Base-by-base conservation (phyloP, 2,888 invertebrate species). In the Cynaeus angustus region DNA sequence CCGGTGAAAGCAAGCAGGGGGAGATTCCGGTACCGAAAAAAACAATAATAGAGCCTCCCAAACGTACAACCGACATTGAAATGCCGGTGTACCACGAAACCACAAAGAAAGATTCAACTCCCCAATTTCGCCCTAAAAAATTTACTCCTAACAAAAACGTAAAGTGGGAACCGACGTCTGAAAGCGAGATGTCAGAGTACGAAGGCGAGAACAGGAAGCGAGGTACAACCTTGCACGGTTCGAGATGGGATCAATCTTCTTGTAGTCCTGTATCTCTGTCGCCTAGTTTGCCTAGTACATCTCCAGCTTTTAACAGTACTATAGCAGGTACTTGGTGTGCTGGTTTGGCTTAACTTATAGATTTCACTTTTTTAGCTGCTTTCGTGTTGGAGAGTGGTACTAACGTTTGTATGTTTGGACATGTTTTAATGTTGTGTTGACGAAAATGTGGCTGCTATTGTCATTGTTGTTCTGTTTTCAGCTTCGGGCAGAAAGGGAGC, bases 11-110 rank as follows among this genome's bases (percentile, higher is more conserved):
- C 75, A 88, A 88, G 81, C 86, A 86, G 72, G 83, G 83, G 70
- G 82, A 84, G 74, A 83, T 85, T 41, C 85, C 85, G 5, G 80
- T 83, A 12, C 85, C 86, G 14, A 85, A 83, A 77, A 87, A 86
- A 79, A 86, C 85, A 0, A 76, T 84, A 53, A 85, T 87, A 26
- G 85, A 86, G 77, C 87, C 87, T 10, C 89, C 89, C 1, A 88
- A 88, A 76, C 82, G 88, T 33, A 84, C 87, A 14, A 85, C 86
- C 64, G 90, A 90, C 74, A 88, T 92, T 72, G 88, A 90, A 66
- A 88, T 92, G 80, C 92, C 92, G 1, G 89, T 92, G 16, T 88
- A 89, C 70, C 91, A 92, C 80, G 91, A 91, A 46, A 83, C 86
- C n/a, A 78, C 80, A 71, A 65, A 76, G 38, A 55, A 72, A 28